Evolutionary conservation across 2,888 invertebrate genomes (phyloP), one percentile per base, ranked within the genome.

Genomic region (Cheilosia soror): DNA sequence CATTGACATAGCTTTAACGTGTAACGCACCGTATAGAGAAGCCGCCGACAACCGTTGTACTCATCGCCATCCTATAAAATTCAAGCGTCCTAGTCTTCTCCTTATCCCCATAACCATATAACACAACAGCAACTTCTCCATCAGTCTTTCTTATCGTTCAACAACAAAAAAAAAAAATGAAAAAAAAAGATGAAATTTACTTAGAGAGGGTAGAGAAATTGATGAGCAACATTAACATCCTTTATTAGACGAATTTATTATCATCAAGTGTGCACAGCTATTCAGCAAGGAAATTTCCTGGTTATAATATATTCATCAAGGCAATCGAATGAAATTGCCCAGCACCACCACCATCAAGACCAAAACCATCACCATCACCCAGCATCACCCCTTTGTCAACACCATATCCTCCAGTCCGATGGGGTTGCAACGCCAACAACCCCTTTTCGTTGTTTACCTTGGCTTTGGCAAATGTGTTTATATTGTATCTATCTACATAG

Each of bases 211-310:
- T 51, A n/a, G 71, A 40, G 55, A 75, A 81, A 85, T 85, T 85
- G 76, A 85, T 85, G 85, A 81, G 81, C 63, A 77, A 58, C 85
- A 85, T 85, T 81, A 85, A 81, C 85, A 85, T 76, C 81, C 76
- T 85, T 85, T 85, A 85, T 81, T 85, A 85, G 85, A 77, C 60
- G 77, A 76, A 85, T 85, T 85, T 81, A 85, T 85, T 85, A 81
- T 81, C 85, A 81, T 85, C 81, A 77, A 72, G 81, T 76, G 76
- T 81, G 81, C 76, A 73, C 80, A 79, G 76, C 84, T 80, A 76
- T 76, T 76, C 66, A 57, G 66, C 60, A 20, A 51, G 47, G 58
- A 66, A 80, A 76, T 80, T 75, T 80, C 60, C 84, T 66, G 80
- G 49, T 80, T 76, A 80, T 85, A 85, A 85, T 85, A 72, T 85